Conservation (phyloP, 2,888 invertebrate species). For the Drosophila mulleri region DNA sequence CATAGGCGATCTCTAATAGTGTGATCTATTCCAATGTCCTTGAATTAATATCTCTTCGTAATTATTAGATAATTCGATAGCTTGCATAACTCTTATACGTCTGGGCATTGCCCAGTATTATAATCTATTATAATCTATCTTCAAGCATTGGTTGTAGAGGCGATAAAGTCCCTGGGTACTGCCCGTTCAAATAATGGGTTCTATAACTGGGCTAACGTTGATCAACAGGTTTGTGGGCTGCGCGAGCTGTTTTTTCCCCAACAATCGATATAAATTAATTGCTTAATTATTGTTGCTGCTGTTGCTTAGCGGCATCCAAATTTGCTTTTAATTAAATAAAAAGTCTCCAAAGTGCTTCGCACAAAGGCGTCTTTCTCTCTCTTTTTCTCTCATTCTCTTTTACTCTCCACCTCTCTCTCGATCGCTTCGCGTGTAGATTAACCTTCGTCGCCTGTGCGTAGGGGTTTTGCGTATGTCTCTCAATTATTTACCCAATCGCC, state of each 20-base stretch:
- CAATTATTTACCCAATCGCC: constrained; percentile 23
- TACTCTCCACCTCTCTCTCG: neutral
- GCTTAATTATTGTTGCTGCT: constrained; percentile 65
- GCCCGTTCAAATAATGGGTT: constrained; percentile 32
- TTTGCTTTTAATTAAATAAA: constrained; percentile 77
- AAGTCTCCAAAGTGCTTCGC: constrained; percentile 59
- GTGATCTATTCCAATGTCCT: neutral
- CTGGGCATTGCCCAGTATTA: neutral
- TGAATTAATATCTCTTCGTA: neutral
- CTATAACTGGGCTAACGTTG: constrained; percentile 51
- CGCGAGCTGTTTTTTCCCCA: constrained; percentile 65
- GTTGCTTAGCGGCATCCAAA: constrained; percentile 61
- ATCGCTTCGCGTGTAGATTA: constrained; percentile 38
- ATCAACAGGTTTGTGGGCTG: constrained; percentile 70
- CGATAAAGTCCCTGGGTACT: constrained; percentile 14
- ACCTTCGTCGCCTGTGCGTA: constrained; percentile 74
- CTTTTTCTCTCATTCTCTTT: neutral
- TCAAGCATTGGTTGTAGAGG: neutral
- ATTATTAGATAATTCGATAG: neutral
- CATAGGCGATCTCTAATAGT: neutral
- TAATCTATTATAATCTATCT: neutral
- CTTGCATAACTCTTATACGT: neutral
- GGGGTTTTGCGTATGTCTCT: constrained; percentile 63
- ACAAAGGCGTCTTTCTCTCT: constrained; percentile 25
- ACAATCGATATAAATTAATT: constrained; percentile 72